phyloP scores from a whole-genome alignment of 2,113 vertebrate genomes.

The Atractosteus spatula region DNA sequence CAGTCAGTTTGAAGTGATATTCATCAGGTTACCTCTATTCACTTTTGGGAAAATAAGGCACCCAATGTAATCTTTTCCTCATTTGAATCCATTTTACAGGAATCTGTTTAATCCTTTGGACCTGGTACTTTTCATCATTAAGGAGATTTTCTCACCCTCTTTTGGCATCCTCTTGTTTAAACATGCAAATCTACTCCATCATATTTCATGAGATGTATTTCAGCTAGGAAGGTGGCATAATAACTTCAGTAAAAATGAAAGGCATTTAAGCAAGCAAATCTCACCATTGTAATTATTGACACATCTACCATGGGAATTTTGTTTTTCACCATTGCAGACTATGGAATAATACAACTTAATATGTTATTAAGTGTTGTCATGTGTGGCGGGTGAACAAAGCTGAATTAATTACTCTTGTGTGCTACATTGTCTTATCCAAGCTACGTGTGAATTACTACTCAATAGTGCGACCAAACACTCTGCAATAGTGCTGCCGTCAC shows the following conservation, averaged over 20 bases:
- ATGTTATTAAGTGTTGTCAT: neutral
- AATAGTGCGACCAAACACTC: no score
- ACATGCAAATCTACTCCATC: neutral
- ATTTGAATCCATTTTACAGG: neutral
- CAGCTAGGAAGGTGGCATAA: neutral
- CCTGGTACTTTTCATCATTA: neutral
- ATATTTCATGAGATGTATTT: neutral
- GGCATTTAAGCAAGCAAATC: constrained; percentile 3
- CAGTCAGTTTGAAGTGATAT: no score
- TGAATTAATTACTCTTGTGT: constrained; percentile 1
- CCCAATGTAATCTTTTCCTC: neutral
- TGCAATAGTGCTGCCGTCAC: no score
- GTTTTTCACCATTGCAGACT: neutral
- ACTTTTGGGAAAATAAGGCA: no score
- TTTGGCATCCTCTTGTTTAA: neutral
- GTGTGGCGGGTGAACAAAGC: neutral
- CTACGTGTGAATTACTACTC: no score
- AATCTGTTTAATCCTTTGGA: neutral
- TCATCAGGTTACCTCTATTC: no score
- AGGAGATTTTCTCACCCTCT: neutral
- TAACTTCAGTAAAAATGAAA: neutral
- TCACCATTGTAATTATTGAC: neutral
- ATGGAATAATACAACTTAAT: neutral
- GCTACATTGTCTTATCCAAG: neutral
- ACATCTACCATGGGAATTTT: neutral